Evolutionary conservation across 2,888 invertebrate species (phyloP).

Genomic region (Pachliopta kotzebuea): DNA sequence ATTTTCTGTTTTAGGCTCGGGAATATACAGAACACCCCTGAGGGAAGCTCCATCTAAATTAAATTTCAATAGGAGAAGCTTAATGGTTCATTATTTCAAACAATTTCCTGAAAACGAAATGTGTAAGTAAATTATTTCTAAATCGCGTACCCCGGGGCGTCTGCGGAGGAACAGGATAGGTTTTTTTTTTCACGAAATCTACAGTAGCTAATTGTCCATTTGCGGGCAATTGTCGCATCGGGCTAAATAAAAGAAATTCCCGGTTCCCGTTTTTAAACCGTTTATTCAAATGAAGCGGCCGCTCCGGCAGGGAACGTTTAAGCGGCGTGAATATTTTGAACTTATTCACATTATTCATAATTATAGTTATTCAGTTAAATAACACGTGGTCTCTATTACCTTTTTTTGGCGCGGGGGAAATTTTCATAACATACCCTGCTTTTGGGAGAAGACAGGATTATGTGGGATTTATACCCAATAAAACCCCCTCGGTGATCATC

Average conservation of each 20-base stretch:
- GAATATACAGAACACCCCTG: no score
- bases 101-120: no score
- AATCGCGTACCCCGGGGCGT: neutral
- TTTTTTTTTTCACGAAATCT: constrained; percentile 34
- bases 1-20: no score
- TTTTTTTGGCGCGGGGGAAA: no score
- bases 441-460: no score
- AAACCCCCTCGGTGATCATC: no score
- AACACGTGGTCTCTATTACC: no score
- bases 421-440: no score
- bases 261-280: constrained; percentile 74
- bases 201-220: constrained; percentile 72
- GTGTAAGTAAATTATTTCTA: neutral
- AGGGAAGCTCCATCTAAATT: no score
- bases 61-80: no score
- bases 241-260: constrained; percentile 66
- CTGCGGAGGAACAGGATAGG: constrained; percentile 42
- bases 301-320: constrained; percentile 53
- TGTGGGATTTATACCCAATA: no score
- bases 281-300: constrained; percentile 71
- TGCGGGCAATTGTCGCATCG: constrained; percentile 65
- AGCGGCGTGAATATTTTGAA: neutral
- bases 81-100: no score
- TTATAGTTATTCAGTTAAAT: neutral
- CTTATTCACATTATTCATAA: neutral